Base-by-base conservation (phyloP, 2,888 invertebrate genomes). In the Hoplodrina ambigua region DNA sequence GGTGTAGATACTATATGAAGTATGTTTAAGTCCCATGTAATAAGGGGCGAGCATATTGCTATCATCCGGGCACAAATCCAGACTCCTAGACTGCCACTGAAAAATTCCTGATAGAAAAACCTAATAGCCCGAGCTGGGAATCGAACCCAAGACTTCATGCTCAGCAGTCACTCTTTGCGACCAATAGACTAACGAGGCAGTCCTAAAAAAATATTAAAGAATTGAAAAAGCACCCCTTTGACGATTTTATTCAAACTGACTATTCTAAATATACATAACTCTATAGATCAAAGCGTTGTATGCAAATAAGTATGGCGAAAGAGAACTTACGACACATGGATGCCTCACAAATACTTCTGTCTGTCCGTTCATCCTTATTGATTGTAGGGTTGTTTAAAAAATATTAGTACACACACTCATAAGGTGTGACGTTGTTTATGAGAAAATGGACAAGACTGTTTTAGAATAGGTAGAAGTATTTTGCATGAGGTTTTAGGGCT, bases 341-440 rank as follows among this genome's bases (percentile, higher is more conserved):
- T 63, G 81, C 74, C 88, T 90, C 93, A 86, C 94, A 94, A 94
- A 94, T 94, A 93, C 90, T 87, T 90, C 91, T 80, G 81, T 76
- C 71, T 71, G 83, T 76, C 75, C 44, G 70, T 63, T 56, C 63
- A 53, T 70, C n/a, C 68, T 69, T 76, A 80, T 75, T 73, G 69
- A 77, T 72, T 77, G 73, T 59, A 30, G 30, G 54, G 30, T 72
- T 58, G 64, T 58, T 70, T 72, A 65, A 77, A 81, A 77, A 78
- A 71, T 69, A 79, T 67, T 74, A 68, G 63, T 54, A n/a, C 7
- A 58, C 54, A 58, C 58, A 63, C 20, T 41, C 55, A 60, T 72
- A 53, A 13, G 54, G 17, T 46, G 46, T 55, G 50, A 25, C 49
- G 46, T 67, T 19, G 13, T 72, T 76, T 72, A 60, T 30, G 25